A percentile compares a stretch with the other conserved stretches of the same genome.
phyloP scores from a whole-genome alignment of 2,113 vertebrate genomes.

The Urocolius indicus region DNA sequence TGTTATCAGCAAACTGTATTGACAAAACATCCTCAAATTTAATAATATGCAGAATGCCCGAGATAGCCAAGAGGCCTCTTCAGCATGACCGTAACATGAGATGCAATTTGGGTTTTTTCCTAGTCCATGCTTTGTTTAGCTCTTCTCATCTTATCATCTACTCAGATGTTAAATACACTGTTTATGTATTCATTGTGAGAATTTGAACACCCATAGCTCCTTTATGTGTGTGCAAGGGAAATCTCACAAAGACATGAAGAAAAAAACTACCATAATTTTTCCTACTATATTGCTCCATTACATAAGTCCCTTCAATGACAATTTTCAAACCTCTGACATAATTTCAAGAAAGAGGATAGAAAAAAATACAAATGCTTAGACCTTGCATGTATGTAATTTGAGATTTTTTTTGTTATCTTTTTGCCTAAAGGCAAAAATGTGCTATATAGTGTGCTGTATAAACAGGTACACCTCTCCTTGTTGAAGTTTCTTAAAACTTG shows the following conservation, averaged over 20 bases:
- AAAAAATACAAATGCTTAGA: not conserved
- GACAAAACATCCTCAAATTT: constrained; percentile 19
- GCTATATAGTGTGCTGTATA: not conserved
- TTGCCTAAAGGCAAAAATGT: not conserved
- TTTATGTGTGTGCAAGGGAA: not conserved
- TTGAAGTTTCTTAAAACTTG: not conserved
- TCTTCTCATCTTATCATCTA: not conserved
- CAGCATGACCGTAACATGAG: not conserved
- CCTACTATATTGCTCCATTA: not conserved
- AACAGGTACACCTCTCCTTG: not conserved
- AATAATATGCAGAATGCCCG: not conserved
- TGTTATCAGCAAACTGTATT: not conserved
- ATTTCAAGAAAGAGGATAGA: not conserved
- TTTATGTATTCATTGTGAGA: not conserved
- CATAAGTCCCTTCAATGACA: not conserved
- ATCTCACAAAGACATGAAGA: not conserved
- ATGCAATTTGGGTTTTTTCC: not conserved
- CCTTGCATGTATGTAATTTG: not conserved
- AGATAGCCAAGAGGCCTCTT: constrained; percentile 5
- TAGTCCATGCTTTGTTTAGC: not conserved
- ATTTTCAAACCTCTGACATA: not conserved
- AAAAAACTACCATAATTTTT: not conserved
- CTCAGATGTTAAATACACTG: not conserved
- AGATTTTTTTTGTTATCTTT: not conserved
- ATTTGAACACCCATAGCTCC: not conserved